Evolutionary conservation across 2,888 invertebrate genomes (phyloP).

Genomic region (Oligia fasciuncula): DNA sequence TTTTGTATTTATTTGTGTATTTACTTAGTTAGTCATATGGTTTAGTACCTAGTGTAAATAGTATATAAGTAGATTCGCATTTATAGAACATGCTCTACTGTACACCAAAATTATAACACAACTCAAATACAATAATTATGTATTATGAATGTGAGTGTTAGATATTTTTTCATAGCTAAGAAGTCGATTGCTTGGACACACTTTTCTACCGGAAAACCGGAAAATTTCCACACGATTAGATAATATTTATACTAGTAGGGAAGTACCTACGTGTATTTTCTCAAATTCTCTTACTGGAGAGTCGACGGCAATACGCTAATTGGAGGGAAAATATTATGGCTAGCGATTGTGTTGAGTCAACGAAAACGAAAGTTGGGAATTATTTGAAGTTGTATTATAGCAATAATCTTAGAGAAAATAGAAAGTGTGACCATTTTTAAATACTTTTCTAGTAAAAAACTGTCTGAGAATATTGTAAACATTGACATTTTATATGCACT

Average conservation of each 20-base stretch:
- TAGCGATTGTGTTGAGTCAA: conserved; percentile 21
- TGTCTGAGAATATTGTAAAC: conserved; percentile 9
- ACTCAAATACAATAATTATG: too few relatives aligned
- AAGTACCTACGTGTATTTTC: background rate
- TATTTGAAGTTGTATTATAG: conserved; percentile 48
- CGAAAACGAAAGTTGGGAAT: conserved; percentile 48
- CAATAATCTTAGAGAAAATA: conserved; percentile 39
- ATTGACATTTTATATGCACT: background rate
- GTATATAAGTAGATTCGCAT: background rate
- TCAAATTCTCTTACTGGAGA: background rate
- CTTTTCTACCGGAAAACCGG: background rate
- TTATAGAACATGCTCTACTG: background rate
- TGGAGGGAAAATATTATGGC: conserved; percentile 36
- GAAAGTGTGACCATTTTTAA: conserved; percentile 26
- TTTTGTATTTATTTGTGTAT: too few relatives aligned
- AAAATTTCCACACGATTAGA: background rate
- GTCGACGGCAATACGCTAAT: conserved; percentile 32
- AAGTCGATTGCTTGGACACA: background rate
- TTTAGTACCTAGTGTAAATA: background rate
- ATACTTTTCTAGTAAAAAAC: conserved; percentile 9
- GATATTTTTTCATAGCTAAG: background rate
- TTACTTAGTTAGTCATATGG: too few relatives aligned
- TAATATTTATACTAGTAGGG: conserved; percentile 11
- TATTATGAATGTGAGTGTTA: background rate
- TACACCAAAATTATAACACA: background rate